Base-by-base conservation (phyloP, 1,140 invertebrate genomes). In the Philopotamus ludificatus region DNA sequence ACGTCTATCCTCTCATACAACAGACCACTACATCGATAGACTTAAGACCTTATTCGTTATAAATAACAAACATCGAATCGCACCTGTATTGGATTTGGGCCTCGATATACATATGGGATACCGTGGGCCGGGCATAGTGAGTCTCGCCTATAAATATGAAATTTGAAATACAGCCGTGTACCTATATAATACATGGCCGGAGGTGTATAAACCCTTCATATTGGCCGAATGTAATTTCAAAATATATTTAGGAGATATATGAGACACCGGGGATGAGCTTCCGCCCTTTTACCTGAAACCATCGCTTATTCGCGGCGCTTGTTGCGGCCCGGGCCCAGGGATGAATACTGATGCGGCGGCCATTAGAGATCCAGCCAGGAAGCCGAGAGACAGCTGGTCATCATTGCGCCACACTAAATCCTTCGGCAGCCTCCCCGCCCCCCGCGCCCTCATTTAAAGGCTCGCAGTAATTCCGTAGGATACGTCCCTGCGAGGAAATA, bases 191-290 rank as follows among this genome's bases (percentile, higher is more conserved):
- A n/a, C n/a, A n/a, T n/a, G n/a, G n/a, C n/a, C n/a, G n/a, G n/a
- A n/a, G n/a, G n/a, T n/a, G n/a, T n/a, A n/a, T n/a, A n/a, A n/a
- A 34, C 4, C 28, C 28, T 34, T 34, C 28, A 12, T 12, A 34
- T 34, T 4, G 28, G 28, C 4, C 4, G 28, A 34, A 44, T 39
- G 41, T 58, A 58, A 58, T 58, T 58, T 58, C 34, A 58, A 58
- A 55, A 55, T 55, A 55, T 57, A 57, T 57, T 42, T 21, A n/a
- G 54, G 23, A 47, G 57, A 60, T 60, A 60, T 47, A 60, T 60
- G 42, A 60, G 57, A 47, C 57, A 42, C 57, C 42, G 25, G 57
- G 57, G 57, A 60, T 60, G 57, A 60, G 25, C 57, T 60, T 60
- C 57, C 57, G 54, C 34, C 26, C 54, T 57, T 57, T 57, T 57